These are phyloP conservation scores for Sebastes hopkinsi DNA, from an alignment of 2,797 vertebrate species.

Conservation along the genomic window DNA sequence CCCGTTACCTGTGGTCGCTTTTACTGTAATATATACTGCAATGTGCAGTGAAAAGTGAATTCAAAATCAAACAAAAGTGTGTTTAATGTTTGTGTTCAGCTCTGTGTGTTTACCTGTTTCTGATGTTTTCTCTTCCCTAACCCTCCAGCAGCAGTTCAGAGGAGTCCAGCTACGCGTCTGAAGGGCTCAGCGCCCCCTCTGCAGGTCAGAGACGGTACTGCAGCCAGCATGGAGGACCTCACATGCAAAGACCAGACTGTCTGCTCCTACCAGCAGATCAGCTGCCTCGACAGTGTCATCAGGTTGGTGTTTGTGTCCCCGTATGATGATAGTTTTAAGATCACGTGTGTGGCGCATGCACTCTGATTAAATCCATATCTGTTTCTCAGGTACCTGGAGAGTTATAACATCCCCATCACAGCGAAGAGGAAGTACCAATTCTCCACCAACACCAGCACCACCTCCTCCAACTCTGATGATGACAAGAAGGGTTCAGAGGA, in stretches of 20 bases:
- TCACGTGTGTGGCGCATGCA: neutral
- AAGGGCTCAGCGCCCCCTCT: slow-evolving; percentile 63
- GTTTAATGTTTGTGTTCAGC: neutral
- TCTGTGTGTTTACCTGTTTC: neutral
- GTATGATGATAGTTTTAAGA: neutral
- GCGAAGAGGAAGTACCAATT: slow-evolving; percentile 91
- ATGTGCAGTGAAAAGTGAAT: neutral
- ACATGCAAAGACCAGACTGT: slow-evolving; percentile 86
- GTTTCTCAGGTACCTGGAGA: slow-evolving; percentile 90
- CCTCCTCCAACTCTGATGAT: slow-evolving; percentile 81
- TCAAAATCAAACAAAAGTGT: neutral
- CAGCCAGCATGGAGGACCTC: slow-evolving; percentile 80
- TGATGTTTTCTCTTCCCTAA: neutral
- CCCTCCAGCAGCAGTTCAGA: slow-evolving; percentile 57
- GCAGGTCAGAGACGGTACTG: slow-evolving; percentile 67
- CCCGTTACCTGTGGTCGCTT: neutral
- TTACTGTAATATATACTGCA: neutral
- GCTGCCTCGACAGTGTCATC: slow-evolving; percentile 94
- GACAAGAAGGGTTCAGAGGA: slow-evolving; percentile 82
- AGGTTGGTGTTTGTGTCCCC: slow-evolving; percentile 77
- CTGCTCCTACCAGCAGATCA: slow-evolving; percentile 97
- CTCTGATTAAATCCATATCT: neutral
- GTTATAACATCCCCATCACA: slow-evolving; percentile 88
- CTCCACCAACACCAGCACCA: slow-evolving; percentile 80
- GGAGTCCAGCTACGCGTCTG: slow-evolving; percentile 51